Evolutionary conservation across 2,113 vertebrate species (phyloP), one percentile per base, ranked within the genome.

Genomic region (Hydrochoerus hydrochaeris): DNA sequence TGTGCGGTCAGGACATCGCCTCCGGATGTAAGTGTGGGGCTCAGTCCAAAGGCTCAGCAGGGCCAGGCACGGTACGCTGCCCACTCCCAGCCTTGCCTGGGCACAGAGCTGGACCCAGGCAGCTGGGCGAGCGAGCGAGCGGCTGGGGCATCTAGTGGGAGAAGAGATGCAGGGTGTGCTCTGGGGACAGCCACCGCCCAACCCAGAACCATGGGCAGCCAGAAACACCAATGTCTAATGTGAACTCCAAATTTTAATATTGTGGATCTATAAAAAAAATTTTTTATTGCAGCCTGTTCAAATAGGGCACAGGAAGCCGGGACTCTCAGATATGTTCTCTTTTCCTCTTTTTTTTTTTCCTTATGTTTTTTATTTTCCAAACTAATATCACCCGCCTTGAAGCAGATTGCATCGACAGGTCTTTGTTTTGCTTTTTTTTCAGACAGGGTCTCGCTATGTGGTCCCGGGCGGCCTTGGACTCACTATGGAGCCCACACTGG

Each of bases 1-100:
- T 99, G 85, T 98, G 98, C 0, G 98, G 98, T 71, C 44, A 97
- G 14, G 49, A 98, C 10, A 1, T 99, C 58, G 89, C 35, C n/a
- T 98, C 98, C 0, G 99, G 99, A 94, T 98, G 99, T 99, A 98
- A 99, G 99, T 98, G 54, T 71, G 46, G 22, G 8, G 46, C 28
- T 1, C 24, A 16, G 54, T 75, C 24, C 38, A 75, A 80, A 63
- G 49, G 46, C 46, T 5, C 49, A 52, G 49, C 2, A 11, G 26
- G 30, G 54, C 8, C 22, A 32, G 14, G 87, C 91, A 46, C 22
- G 20, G 69, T 71, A 65, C 24, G 54, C 62, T 73, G n/a, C 38
- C 54, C 17, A 63, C 62, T 32, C 49, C 38, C 54, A 10, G 65
- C 26, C 60, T 60, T 54, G 1, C 81, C 44, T 78, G 85, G 69